Percentiles rank a stretch among this genome's conserved stretches.
phyloP scores from a whole-genome alignment of 2,888 invertebrate genomes.

The Lasioglossum lativentre region DNA sequence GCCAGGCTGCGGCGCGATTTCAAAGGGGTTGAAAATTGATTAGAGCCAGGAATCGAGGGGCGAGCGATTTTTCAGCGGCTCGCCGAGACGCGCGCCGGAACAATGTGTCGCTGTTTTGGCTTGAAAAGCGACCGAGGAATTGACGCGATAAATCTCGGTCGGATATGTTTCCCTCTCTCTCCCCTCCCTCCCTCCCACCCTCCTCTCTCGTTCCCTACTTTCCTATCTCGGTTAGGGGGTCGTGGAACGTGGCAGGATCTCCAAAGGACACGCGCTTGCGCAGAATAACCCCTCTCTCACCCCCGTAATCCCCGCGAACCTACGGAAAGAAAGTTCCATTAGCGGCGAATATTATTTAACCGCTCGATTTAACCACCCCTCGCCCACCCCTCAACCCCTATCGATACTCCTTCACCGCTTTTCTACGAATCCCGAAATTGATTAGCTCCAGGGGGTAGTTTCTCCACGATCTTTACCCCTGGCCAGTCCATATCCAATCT shows the following conservation, averaged over 20 bases:
- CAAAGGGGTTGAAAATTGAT: constrained; percentile 45
- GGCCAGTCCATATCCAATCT: not conserved
- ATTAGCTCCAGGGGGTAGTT: constrained; percentile 4
- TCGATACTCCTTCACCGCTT: not conserved
- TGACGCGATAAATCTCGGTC: constrained; percentile 49
- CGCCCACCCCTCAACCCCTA: not conserved
- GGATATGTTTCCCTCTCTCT: not conserved
- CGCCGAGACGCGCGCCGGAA: constrained; percentile 31
- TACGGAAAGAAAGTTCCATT: constrained; percentile 19
- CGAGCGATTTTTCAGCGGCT: constrained; percentile 36
- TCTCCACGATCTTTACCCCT: not conserved
- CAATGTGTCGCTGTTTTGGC: constrained; percentile 52
- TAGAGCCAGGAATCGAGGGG: constrained; percentile 42
- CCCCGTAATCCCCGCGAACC: not conserved
- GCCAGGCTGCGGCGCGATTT: not conserved
- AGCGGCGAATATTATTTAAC: constrained; percentile 31
- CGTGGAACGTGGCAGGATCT: constrained; percentile 11
- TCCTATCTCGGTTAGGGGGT: not conserved
- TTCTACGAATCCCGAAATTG: constrained; percentile 4
- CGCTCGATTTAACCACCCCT: not conserved
- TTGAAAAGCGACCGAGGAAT: constrained; percentile 50
- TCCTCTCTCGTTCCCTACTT: not conserved
- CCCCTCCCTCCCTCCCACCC: not conserved
- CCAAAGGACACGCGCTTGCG: not conserved
- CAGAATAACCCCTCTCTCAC: not conserved